These are phyloP conservation scores for Metallyticus violacea DNA, from an alignment of 2,888 invertebrate species.

Conservation along the genomic window DNA sequence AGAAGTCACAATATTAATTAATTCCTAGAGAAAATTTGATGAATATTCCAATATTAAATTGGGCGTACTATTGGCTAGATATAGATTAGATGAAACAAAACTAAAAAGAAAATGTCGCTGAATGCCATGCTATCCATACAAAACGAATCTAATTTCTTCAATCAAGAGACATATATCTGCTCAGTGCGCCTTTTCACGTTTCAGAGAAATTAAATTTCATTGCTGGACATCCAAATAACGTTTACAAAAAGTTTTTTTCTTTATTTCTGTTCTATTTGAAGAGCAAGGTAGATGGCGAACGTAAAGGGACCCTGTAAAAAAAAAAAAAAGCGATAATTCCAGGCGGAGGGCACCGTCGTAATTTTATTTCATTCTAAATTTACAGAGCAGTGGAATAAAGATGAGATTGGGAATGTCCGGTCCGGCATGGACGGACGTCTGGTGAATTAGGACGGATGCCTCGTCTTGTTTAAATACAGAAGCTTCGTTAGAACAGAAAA, in stretches of 20 bases:
- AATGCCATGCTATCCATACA: too few species aligned
- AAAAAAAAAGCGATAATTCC: background rate
- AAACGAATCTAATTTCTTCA: background rate
- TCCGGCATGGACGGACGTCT: background rate
- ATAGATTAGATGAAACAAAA: too few species aligned
- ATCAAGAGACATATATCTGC: background rate
- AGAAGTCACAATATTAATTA: too few species aligned
- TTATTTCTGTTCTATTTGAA: background rate
- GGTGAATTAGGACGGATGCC: background rate
- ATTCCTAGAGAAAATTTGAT: too few species aligned
- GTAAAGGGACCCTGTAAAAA: background rate
- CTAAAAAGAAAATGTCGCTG: too few species aligned
- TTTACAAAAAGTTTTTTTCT: background rate
- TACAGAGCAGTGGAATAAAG: background rate
- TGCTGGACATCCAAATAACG: background rate
- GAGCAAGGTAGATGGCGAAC: too few species aligned
- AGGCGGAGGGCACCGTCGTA: background rate
- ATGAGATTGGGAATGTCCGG: background rate
- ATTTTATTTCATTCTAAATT: background rate
- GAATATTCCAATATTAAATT: too few species aligned
- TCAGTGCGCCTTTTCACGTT: background rate
- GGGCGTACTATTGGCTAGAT: too few species aligned
- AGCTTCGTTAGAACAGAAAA: background rate
- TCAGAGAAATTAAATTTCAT: background rate
- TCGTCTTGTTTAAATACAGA: slow-evolving; percentile 8